Base-by-base conservation (phyloP, 1,140 invertebrate genomes). In the Leptopilina boulardi region DNA sequence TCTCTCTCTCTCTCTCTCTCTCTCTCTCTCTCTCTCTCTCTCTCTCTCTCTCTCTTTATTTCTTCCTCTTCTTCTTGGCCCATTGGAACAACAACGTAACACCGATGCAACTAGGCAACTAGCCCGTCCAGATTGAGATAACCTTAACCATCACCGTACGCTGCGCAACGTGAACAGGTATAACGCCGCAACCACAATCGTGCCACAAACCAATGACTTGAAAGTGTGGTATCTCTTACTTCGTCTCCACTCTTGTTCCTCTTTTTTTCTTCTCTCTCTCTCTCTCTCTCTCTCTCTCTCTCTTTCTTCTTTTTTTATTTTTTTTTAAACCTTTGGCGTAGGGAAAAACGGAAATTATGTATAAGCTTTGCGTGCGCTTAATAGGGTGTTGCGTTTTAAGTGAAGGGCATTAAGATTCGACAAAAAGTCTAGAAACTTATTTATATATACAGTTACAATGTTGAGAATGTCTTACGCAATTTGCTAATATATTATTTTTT, bases 111-210 rank as follows among this genome's bases (percentile, higher is more conserved):
- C 51, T 30, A 75, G 71, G 71, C 41, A n/a, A 56, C 54, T 56
- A 59, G 56, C 56, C 56, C 56, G 26, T 41, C 42, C 56, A 76
- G 79, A 80, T 80, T 76, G 74, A 81, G 80, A 82, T 82, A 82
- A 82, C 75, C 76, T 78, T 77, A 77, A 47, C 75, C 78, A 76
- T 77, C 34, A 34, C 74, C 51, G 34, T 6, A n/a, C 9, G 75
- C 71, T 74, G 73, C 73, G 21, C 71, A 56, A 75, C 71, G 71
- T 23, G 73, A 80, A 44, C 72, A 41, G 76, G 76, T 79, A n/a
- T n/a, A 79, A 82, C 77, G 71, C 75, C 78, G 71, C 74, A 80
- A 81, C 79, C 82, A 77, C 79, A 82, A 80, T 82, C 82, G 76
- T 80, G 79, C 80, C 70, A 76, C 54, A 76, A 83, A 85, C 83